Evolutionary conservation across 2,797 vertebrate genomes (phyloP).

Genomic region (Onychomys arenicola): DNA sequence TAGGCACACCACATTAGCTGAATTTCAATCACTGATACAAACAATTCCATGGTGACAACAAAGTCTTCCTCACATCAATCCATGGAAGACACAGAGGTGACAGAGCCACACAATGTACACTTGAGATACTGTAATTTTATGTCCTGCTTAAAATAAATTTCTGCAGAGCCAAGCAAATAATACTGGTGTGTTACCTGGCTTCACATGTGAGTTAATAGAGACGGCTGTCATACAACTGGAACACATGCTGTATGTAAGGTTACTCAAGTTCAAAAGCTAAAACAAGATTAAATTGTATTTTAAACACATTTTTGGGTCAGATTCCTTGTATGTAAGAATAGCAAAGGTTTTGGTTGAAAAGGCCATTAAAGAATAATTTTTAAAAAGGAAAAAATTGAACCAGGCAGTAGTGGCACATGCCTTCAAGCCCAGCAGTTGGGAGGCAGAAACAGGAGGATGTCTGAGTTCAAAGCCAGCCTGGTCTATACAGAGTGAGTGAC

Average conservation of each 20-base stretch:
- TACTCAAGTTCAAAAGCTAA: not conserved
- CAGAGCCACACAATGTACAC: not conserved
- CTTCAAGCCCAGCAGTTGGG: not conserved
- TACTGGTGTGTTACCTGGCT: not conserved
- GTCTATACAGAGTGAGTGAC: not conserved
- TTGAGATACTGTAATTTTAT: not conserved
- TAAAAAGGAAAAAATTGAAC: not conserved
- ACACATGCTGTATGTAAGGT: not conserved
- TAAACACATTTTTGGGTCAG: slow-evolving; percentile 16
- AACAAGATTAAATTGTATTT: not conserved
- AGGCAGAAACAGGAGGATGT: not conserved
- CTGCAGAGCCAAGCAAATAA: not conserved
- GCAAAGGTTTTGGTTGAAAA: not conserved
- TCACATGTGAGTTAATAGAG: not conserved
- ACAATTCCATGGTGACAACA: not conserved
- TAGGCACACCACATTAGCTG: not conserved
- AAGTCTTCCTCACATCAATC: not conserved
- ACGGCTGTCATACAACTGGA: not conserved
- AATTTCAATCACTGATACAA: slow-evolving; percentile 19
- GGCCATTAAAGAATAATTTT: not conserved
- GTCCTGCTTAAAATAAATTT: not conserved
- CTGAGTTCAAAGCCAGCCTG: not conserved
- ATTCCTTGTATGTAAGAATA: slow-evolving; percentile 3
- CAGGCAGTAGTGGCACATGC: not conserved
- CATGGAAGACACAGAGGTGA: not conserved